phyloP scores from a whole-genome alignment of 2,797 vertebrate genomes.

The Sebastiscus tertius region DNA sequence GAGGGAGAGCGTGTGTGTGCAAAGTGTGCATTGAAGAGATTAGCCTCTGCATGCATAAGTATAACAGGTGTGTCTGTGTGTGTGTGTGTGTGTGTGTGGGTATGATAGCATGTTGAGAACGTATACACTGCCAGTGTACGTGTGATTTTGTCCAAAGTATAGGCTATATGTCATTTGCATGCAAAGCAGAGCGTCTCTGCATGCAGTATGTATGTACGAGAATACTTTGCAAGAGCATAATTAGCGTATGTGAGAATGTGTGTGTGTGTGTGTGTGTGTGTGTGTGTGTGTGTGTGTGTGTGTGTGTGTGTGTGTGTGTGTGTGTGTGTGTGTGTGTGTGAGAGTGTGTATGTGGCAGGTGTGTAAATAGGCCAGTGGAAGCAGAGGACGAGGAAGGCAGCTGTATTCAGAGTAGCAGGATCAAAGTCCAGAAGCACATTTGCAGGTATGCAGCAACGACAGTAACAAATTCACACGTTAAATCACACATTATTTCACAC shows the following conservation, averaged over 20 bases:
- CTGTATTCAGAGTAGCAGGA: conserved; percentile 64
- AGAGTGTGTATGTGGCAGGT: conserved; percentile 61
- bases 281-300: not conserved
- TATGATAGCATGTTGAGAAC: not conserved
- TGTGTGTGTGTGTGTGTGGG: conserved; percentile 13
- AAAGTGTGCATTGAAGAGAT: conserved; percentile 23
- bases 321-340: not conserved
- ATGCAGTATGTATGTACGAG: not conserved
- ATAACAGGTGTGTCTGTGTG: conserved; percentile 32
- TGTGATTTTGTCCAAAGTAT: not conserved
- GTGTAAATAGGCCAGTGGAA: conserved; percentile 78
- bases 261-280: not conserved
- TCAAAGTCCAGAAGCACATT: conserved; percentile 75
- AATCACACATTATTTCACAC: conserved; percentile 18
- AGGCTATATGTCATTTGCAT: not conserved
- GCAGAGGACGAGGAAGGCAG: conserved; percentile 59
- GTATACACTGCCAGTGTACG: not conserved
- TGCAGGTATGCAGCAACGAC: conserved; percentile 52
- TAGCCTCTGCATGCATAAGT: not conserved
- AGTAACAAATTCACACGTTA: conserved; percentile 34
- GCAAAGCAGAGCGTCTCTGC: not conserved
- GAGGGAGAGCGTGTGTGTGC: not conserved
- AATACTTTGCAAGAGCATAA: conserved; percentile 1
- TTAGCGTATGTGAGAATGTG: conserved; percentile 8
- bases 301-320: conserved; percentile 4